Base-by-base conservation (phyloP, 53 echinoderm and acorn worm genomes). In the Crossaster papposus region DNA sequence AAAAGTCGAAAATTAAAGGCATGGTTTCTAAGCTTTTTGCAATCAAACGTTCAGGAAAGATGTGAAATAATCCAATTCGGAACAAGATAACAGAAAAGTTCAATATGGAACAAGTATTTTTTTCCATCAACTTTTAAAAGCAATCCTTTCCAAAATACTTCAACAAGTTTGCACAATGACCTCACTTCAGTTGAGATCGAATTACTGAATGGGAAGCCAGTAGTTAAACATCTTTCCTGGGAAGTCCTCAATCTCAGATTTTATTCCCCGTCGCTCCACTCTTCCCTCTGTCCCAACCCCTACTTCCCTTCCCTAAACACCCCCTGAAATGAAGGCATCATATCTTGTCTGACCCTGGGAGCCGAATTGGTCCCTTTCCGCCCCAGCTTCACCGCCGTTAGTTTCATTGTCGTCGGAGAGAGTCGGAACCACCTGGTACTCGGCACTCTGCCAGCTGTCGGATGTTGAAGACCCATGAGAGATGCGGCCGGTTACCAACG, bases 371-470 rank as follows among this genome's bases (percentile, higher is more conserved):
- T 82, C n/a, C 44, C 82, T 70, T 0, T 14, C 17, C 37, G 30
- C 33, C 44, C 2, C 64, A 36, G 33, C 7, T 9, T 44, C 44
- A 9, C 6, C 5, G 44, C 44, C 44, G 44, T 7, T 9, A 44
- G 44, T 44, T 9, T 9, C 44, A 28, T 55, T 18, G 62, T n/a
- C 65, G 36, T 82, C 34, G 4, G 70, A 65, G 29, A 73, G 11
- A 72, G 30, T 84, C 30, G 84, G 84, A 22, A 84, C 84, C 53
- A 84, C 84, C 84, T 84, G 84, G 33, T 0, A 38, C 51, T 72
- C 73, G 11, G 24, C 65, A 29, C 82, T 81, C 2, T 44, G 62
- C 33, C 64, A 64, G 24, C 77, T 38, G 38, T 51, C 78, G 1
- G 63, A n/a, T 24, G 63, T 23, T 1, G 55, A 36, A 20, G 79